Evolutionary conservation across 2,113 vertebrate genomes (phyloP).

Genomic region (Ochotona curzoniae): DNA sequence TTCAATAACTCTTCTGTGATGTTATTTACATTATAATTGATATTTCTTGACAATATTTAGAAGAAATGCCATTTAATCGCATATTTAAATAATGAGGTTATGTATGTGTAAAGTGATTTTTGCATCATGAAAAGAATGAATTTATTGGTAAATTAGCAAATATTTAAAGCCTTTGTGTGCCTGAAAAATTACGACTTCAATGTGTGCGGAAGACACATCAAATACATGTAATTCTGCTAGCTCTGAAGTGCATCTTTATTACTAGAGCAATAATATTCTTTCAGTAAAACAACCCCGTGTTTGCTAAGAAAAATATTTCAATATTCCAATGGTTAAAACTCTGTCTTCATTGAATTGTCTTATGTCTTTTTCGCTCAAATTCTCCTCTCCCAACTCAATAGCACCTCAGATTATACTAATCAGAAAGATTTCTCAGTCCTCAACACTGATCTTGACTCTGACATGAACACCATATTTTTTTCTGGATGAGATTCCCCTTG

Average conservation of each 20-base stretch:
- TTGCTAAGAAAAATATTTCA: not conserved
- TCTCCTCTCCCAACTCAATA: not conserved
- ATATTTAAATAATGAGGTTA: not conserved
- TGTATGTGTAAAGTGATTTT: not conserved
- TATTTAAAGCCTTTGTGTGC: not conserved
- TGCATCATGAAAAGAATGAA: not conserved
- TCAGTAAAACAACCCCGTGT: not conserved
- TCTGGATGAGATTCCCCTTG: constrained; percentile 87
- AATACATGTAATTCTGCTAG: not conserved
- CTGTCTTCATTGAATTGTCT: not conserved
- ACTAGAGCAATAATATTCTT: not conserved
- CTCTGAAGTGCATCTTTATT: not conserved
- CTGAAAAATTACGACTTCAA: not conserved
- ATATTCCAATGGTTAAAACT: not conserved
- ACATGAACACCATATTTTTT: constrained; percentile 89
- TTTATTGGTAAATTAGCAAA: constrained; percentile 11
- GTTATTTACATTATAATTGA: constrained; percentile 35
- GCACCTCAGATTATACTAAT: not conserved
- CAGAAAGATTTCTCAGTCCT: constrained; percentile 88
- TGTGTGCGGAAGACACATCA: not conserved
- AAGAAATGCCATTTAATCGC: constrained; percentile 16
- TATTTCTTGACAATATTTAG: constrained; percentile 27
- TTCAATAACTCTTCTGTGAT: constrained; percentile 12
- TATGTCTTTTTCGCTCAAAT: not conserved
- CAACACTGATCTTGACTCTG: constrained; percentile 89